Base-by-base conservation (phyloP, 2,797 vertebrate species). In the Capromys pilorides region DNA sequence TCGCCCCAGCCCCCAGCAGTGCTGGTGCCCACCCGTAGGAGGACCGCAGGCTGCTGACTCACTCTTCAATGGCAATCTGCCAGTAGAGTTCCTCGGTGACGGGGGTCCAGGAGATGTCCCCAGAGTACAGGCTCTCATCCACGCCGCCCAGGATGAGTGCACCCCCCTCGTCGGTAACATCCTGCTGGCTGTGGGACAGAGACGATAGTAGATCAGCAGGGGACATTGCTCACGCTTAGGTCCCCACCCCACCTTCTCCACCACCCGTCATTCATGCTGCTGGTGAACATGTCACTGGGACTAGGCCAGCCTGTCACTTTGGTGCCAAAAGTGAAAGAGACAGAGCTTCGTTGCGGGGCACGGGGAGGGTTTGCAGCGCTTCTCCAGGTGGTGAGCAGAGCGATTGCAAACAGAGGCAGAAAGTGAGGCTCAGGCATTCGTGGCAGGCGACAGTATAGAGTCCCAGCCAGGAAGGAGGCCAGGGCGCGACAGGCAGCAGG, bases 51-150 rank as follows among this genome's bases (percentile, higher is more conserved):
- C 6, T 0, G 4, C 64, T 61, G 45, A 96, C 98, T 96, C 62
- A 99, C 98, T 97, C 98, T 21, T 98, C 59, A 81, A 98, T 64
- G 54, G 95, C 97, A 33, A 98, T 98, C 97, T 98, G 98, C 98
- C 98, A 98, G 97, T 99, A 99, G 75, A 97, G 95, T 92, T 98
- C 93, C 73, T 97, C 61, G 6, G 98, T 98, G 80, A 99, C 98
- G 0, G 98, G 98, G 4, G 98, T 96, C 98, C 98, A 99, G 97
- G 84, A 57, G 94, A 99, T 98, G 82, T 98, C 88, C 8, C 98
- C 98, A 8, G 95, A 95, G 96, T 98, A 98, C 92, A 98, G 86
- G 88, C 49, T 98, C 59, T 13, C 79, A 91, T 99, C 98, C 67
- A 98, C 97, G 4, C 94, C 98, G 45, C 98, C 98, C 0, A 99